Conservation (phyloP, 2,797 vertebrate species). For the Oreochromis mossambicus region DNA sequence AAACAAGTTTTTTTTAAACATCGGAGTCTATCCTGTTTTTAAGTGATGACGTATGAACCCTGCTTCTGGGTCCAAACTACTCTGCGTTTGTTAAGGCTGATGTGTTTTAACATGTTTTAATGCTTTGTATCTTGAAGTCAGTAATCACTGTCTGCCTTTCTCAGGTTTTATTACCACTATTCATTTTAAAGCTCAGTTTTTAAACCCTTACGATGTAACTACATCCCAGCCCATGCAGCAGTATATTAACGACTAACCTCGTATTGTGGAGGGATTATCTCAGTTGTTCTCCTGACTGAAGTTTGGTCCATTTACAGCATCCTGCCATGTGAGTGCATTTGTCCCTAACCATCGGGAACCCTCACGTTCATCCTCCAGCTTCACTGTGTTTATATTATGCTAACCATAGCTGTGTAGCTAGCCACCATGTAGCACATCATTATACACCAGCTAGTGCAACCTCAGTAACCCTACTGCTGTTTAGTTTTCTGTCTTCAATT, state of each 20-base stretch:
- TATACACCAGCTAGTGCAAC: neutral
- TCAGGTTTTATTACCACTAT: neutral
- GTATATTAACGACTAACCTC: neutral
- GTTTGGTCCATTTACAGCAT: neutral
- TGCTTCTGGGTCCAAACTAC: neutral
- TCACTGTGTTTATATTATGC: neutral
- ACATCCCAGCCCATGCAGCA: neutral
- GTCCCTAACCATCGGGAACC: neutral
- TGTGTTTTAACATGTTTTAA: neutral
- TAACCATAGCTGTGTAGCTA: neutral
- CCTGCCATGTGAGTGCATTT: neutral
- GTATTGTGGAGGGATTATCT: neutral
- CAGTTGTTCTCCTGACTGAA: neutral
- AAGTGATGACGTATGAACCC: neutral
- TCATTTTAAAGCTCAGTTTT: neutral
- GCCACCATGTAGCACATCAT: neutral
- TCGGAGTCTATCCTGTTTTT: neutral
- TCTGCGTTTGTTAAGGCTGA: neutral
- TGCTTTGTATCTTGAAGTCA: neutral
- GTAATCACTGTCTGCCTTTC: neutral
- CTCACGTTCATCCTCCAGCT: neutral
- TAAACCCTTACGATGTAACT: neutral
- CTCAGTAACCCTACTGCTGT: neutral
- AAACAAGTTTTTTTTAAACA: neutral
- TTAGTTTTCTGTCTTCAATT: neutral